These are phyloP conservation scores for Plecturocebus donacophilus DNA, from an alignment of 2,113 vertebrate species.

Conservation along the genomic window DNA sequence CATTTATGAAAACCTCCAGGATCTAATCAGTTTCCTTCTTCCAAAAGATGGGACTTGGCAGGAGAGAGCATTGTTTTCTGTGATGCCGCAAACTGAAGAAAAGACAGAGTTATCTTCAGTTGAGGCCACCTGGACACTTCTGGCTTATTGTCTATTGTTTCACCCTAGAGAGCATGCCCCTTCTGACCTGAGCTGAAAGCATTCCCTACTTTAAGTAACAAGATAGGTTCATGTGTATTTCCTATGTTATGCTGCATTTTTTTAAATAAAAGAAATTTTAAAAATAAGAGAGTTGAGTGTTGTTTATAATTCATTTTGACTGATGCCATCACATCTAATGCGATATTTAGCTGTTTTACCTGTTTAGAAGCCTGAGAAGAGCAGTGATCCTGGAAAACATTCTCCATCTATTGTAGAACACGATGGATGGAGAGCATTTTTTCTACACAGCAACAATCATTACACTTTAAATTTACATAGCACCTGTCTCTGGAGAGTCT, in stretches of 20 bases:
- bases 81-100: slow-evolving; percentile 17
- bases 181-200: neutral
- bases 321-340: neutral
- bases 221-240: neutral
- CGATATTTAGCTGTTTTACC: neutral
- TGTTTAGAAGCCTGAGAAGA: slow-evolving; percentile 50
- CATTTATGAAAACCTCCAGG: slow-evolving; percentile 48
- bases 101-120: neutral
- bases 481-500: slow-evolving; percentile 42
- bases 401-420: neutral
- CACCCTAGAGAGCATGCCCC: neutral
- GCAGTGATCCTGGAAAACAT: slow-evolving; percentile 7
- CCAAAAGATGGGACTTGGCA: neutral
- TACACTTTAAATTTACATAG: slow-evolving; percentile 47
- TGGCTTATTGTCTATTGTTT: neutral
- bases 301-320: slow-evolving; percentile 36
- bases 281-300: neutral
- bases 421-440: slow-evolving; percentile 7
- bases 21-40: slow-evolving; percentile 33
- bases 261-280: neutral
- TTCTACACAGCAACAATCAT: slow-evolving; percentile 19
- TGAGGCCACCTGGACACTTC: neutral
- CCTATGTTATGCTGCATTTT: neutral
- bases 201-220: neutral
- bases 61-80: slow-evolving; percentile 6